Percentiles rank a stretch among this genome's conserved stretches.
Conservation (phyloP, 1,140 invertebrate species). For the Tetragonula clypearis region DNA sequence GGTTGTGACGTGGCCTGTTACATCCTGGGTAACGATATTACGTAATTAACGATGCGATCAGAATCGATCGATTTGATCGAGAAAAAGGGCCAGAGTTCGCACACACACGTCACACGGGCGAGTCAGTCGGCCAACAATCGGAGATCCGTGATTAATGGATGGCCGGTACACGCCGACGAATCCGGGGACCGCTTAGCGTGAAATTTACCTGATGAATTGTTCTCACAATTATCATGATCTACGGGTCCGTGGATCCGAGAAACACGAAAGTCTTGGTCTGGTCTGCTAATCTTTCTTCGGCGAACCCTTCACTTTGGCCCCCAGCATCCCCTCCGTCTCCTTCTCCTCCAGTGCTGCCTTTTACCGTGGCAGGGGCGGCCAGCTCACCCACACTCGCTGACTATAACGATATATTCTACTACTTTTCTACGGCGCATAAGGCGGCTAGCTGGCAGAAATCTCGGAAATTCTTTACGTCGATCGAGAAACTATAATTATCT, state of each 20-base stretch:
- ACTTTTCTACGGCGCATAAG: constrained; percentile 45
- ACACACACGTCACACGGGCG: constrained; percentile 24
- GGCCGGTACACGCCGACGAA: constrained; percentile 51
- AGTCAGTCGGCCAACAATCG: constrained; percentile 26
- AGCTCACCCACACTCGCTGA: constrained; percentile 53
- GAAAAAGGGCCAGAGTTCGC: not conserved
- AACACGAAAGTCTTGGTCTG: constrained; percentile 77
- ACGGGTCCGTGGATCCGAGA: constrained; percentile 79
- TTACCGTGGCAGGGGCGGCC: constrained; percentile 41
- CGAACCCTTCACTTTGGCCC: constrained; percentile 79
- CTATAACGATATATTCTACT: constrained; percentile 54
- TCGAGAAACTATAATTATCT: constrained; percentile 74
- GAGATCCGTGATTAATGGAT: constrained; percentile 64
- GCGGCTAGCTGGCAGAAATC: constrained; percentile 63
- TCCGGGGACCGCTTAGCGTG: constrained; percentile 72
- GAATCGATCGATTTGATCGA: not conserved
- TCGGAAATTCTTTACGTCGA: constrained; percentile 69
- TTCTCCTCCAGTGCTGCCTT: not conserved
- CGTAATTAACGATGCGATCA: not conserved
- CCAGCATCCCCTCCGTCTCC: constrained; percentile 35
- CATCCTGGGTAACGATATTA: not conserved
- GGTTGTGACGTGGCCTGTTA: no score
- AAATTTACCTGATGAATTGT: constrained; percentile 80
- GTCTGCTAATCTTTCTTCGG: constrained; percentile 79
- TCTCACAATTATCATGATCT: constrained; percentile 83